Conservation (phyloP, 2,797 vertebrate species). For the Sebastes flavidus region DNA sequence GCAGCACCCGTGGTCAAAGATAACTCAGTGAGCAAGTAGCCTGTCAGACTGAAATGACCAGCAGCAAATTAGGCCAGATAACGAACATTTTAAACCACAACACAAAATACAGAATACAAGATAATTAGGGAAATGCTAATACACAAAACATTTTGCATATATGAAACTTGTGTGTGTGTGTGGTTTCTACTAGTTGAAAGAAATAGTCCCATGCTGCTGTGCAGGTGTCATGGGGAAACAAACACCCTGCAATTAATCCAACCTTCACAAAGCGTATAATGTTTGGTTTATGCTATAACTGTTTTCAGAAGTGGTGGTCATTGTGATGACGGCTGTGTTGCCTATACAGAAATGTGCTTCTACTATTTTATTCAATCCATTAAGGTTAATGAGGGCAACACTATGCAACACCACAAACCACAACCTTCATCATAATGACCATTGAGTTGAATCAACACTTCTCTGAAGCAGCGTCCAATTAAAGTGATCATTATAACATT, state of each 20-base stretch:
- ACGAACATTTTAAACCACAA: neutral
- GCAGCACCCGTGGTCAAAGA: slow-evolving; percentile 49
- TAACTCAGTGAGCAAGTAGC: slow-evolving; percentile 26
- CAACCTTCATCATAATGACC: neutral
- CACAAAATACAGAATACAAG: neutral
- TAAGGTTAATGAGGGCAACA: neutral
- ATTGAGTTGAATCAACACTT: neutral
- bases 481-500: neutral
- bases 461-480: neutral
- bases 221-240: neutral
- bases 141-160: neutral
- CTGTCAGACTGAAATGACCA: slow-evolving; percentile 18
- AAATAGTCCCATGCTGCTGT: neutral
- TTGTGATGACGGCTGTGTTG: neutral
- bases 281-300: neutral
- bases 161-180: neutral
- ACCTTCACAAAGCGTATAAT: neutral
- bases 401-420: neutral
- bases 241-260: neutral
- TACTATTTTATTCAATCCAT: neutral
- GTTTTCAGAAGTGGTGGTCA: neutral
- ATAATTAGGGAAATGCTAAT: neutral
- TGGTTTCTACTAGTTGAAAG: neutral
- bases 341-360: neutral
- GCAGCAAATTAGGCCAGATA: slow-evolving; percentile 5